phyloP scores from a whole-genome alignment of 2,888 invertebrate genomes.

The Lithophane leautieri region DNA sequence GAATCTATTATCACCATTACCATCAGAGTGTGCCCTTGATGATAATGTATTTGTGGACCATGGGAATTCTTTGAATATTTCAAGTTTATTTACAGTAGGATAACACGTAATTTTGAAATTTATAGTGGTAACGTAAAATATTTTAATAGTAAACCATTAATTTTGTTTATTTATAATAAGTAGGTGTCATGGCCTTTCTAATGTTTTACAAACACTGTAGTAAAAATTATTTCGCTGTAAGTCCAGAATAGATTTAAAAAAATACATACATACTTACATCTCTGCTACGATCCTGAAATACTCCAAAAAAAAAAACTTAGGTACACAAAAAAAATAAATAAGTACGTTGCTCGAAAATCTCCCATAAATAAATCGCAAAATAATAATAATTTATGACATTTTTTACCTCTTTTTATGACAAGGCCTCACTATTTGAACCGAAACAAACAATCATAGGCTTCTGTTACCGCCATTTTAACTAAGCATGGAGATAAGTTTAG shows the following conservation, averaged over 20 bases:
- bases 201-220: no score
- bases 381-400: no score
- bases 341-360: no score
- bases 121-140: neutral
- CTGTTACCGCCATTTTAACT: conserved; percentile 1
- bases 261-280: no score
- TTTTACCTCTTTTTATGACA: neutral
- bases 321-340: no score
- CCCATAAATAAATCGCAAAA: no score
- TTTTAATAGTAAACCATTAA: neutral
- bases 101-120: neutral
- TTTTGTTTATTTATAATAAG: neutral
- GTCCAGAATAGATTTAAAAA: no score
- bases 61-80: neutral
- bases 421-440: neutral
- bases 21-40: conserved; percentile 7
- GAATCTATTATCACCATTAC: conserved; percentile 31
- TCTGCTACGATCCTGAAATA: no score
- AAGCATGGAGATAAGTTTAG: conserved; percentile 5
- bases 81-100: neutral
- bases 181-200: no score
- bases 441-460: neutral
- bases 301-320: no score
- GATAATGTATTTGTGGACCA: conserved; percentile 6
- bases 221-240: no score